phyloP scores from a whole-genome alignment of 2,113 vertebrate species.

The Equus quagga region DNA sequence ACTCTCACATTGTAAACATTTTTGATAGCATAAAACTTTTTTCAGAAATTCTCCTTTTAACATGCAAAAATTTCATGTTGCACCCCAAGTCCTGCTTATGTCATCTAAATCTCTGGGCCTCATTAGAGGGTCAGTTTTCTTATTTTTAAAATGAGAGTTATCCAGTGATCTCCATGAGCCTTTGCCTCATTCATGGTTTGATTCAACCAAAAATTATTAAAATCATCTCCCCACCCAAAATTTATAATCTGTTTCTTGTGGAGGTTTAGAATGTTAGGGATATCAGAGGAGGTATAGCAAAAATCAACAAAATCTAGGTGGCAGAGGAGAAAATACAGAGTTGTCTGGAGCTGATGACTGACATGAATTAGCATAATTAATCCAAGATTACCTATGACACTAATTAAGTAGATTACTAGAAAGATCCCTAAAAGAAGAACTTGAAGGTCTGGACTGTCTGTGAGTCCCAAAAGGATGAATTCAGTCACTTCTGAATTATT shows the following conservation, averaged over 20 bases:
- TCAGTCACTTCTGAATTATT: neutral
- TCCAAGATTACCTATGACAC: neutral
- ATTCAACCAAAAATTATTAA: no score
- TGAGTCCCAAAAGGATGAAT: neutral
- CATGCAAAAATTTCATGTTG: neutral
- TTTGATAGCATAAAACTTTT: neutral
- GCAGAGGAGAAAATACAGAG: conserved; percentile 60
- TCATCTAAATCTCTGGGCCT: no score
- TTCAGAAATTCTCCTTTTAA: neutral
- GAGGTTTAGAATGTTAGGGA: no score
- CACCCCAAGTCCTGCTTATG: no score
- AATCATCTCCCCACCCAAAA: no score
- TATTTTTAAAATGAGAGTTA: no score
- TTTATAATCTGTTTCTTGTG: no score
- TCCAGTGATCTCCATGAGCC: no score
- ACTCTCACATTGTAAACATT: neutral
- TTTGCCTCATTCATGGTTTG: no score
- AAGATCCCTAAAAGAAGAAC: neutral
- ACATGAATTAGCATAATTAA: neutral
- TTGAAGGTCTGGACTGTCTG: neutral
- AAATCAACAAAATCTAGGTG: neutral
- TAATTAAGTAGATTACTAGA: neutral
- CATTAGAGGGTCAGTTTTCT: no score
- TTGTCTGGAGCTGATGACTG: conserved; percentile 2
- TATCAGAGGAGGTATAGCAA: neutral